phyloP scores from a whole-genome alignment of 2,888 invertebrate species.

The Pimpla rufipes region DNA sequence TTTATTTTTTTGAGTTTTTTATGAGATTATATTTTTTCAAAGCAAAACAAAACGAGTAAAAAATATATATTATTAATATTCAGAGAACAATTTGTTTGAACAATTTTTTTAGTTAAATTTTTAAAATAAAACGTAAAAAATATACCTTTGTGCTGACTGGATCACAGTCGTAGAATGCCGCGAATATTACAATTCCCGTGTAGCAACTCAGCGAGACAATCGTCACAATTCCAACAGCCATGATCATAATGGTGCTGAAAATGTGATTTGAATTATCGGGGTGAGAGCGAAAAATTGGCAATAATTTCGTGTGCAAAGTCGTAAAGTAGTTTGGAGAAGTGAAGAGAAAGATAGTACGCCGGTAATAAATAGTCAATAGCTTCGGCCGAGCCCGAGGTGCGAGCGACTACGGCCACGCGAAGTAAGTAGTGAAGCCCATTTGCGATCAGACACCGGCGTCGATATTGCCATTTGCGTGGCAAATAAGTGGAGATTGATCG shows the following conservation, averaged over 20 bases:
- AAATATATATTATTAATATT: not conserved
- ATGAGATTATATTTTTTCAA: not conserved
- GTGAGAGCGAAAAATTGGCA: not conserved
- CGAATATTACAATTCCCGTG: constrained; percentile 94
- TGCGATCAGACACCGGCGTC: constrained; percentile 50
- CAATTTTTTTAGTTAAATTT: constrained; percentile 25
- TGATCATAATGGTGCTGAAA: constrained; percentile 91
- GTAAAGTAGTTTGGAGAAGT: not conserved
- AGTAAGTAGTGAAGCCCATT: constrained; percentile 46
- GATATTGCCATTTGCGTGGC: constrained; percentile 6
- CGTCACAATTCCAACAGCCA: constrained; percentile 91
- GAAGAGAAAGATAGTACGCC: not conserved
- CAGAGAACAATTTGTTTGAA: not conserved
- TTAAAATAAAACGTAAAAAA: not conserved
- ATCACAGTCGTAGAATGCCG: constrained; percentile 94
- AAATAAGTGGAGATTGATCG: constrained; percentile 40
- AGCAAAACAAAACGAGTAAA: too few relatives aligned
- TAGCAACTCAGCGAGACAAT: constrained; percentile 93
- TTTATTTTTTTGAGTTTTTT: not conserved
- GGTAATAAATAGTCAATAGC: not conserved
- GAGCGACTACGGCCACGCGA: constrained; percentile 10
- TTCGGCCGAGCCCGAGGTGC: not conserved
- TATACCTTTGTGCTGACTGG: constrained; percentile 90
- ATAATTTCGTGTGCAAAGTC: not conserved
- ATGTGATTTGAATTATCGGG: constrained; percentile 35